Conservation (phyloP, 2,113 vertebrate genomes). For the Electrona antarctica region DNA sequence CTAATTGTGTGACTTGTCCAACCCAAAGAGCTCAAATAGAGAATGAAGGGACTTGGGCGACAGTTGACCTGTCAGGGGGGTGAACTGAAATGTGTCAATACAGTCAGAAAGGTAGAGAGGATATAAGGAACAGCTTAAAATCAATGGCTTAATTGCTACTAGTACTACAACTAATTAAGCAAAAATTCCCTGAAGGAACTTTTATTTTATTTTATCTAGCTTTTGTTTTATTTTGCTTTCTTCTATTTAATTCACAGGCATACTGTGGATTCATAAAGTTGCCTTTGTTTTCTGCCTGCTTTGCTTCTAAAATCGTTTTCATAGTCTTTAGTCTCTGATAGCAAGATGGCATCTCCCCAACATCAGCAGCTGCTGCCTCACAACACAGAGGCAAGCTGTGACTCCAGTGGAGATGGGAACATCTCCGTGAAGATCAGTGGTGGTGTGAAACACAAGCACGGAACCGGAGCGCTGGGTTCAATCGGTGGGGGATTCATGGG, state of each 20-base stretch:
- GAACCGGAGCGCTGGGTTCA: conserved; percentile 62
- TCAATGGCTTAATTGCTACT: conserved; percentile 37
- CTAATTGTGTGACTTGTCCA: conserved; percentile 2
- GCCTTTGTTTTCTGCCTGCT: conserved; percentile 31
- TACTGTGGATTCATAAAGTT: conserved; percentile 19
- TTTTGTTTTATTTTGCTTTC: conserved; percentile 1
- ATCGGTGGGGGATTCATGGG: conserved; percentile 71
- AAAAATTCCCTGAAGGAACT: conserved; percentile 4
- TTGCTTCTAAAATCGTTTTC: conserved; percentile 10
- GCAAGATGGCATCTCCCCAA: conserved; percentile 90
- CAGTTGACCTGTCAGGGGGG: too few species aligned
- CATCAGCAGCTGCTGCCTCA: conserved; percentile 89
- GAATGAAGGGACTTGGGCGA: too few species aligned
- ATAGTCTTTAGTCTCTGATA: neutral
- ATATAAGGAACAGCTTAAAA: conserved; percentile 58
- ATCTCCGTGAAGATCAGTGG: conserved; percentile 87
- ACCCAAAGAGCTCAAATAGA: too few species aligned
- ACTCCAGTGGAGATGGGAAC: conserved; percentile 88
- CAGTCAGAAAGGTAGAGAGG: conserved; percentile 49
- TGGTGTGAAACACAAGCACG: conserved; percentile 75
- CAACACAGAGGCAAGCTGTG: conserved; percentile 92
- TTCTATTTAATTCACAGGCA: neutral
- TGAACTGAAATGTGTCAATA: conserved; percentile 29
- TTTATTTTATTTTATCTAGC: conserved; percentile 1
- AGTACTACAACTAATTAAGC: conserved; percentile 28